Evolutionary conservation across 2,888 invertebrate species (phyloP).

Genomic region (Dysmachus trigonus): DNA sequence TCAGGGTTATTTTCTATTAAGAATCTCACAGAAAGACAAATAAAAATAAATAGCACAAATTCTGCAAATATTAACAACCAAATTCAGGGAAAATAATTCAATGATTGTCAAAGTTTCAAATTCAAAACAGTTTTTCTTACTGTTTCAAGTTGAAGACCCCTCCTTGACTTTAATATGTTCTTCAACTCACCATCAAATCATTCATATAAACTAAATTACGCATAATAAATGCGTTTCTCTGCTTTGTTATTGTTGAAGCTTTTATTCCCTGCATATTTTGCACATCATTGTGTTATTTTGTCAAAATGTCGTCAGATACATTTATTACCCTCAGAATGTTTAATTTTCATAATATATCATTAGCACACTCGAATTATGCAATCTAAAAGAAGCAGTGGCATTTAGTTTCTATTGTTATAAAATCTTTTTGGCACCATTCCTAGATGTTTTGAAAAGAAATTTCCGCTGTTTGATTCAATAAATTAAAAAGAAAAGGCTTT

Average conservation of each 20-base stretch:
- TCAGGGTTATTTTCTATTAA: too few relatives aligned
- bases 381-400: not conserved
- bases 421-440: not conserved
- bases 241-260: not conserved
- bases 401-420: not conserved
- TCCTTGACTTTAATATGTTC: too few relatives aligned
- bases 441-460: not conserved
- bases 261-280: not conserved
- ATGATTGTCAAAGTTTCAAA: too few relatives aligned
- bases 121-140: too few relatives aligned
- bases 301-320: not conserved
- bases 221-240: not conserved
- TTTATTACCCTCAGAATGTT: not conserved
- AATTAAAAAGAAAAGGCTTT: not conserved
- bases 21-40: too few relatives aligned
- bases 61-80: too few relatives aligned
- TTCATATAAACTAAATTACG: not conserved
- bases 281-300: not conserved
- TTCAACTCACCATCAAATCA: not conserved
- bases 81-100: too few relatives aligned
- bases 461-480: not conserved
- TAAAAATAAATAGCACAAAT: too few relatives aligned
- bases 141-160: too few relatives aligned
- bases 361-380: not conserved
- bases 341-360: not conserved